phyloP scores from a whole-genome alignment of 2,797 vertebrate species.

The Acrossocheilus fasciatus region DNA sequence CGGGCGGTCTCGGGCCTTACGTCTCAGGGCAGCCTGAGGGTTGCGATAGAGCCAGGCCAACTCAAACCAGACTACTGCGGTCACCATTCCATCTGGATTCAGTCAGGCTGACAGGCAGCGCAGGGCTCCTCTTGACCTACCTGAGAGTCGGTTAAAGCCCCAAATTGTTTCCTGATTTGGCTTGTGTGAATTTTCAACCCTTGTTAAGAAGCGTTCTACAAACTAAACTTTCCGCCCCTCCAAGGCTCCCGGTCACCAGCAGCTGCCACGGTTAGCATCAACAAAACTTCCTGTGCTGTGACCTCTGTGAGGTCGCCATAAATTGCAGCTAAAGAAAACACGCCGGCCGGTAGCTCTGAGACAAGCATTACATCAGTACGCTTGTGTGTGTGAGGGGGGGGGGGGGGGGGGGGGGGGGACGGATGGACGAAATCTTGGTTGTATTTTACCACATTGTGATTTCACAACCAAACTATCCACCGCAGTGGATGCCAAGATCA shows the following conservation, averaged over 20 bases:
- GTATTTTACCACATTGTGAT: constrained; percentile 74
- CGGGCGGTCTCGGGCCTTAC: constrained; percentile 35
- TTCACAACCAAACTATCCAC: constrained; percentile 67
- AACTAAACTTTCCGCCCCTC: constrained; percentile 39
- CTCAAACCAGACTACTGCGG: constrained; percentile 45
- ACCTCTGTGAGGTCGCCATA: constrained; percentile 62
- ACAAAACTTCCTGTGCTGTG: constrained; percentile 33
- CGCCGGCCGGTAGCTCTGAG: constrained; percentile 47
- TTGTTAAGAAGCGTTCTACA: constrained; percentile 40
- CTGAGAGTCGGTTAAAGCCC: constrained; percentile 48
- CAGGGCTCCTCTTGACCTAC: constrained; percentile 53
- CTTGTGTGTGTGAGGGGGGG: constrained; percentile 73
- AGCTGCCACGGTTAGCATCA: constrained; percentile 26
- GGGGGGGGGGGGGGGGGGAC: neutral
- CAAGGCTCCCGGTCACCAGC: constrained; percentile 46
- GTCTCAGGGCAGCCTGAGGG: constrained; percentile 28
- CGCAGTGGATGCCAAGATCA: constrained; percentile 47
- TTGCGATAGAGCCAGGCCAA: constrained; percentile 28
- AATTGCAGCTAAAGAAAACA: constrained; percentile 55
- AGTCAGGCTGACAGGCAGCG: constrained; percentile 51
- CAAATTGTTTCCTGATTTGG: constrained; percentile 51
- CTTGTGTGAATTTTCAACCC: constrained; percentile 43
- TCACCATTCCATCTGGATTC: constrained; percentile 56
- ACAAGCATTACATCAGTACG: constrained; percentile 73
- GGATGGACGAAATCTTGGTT: constrained; percentile 66